Evolutionary conservation across 2,888 invertebrate species (phyloP).

Genomic region (Aquatica leii): DNA sequence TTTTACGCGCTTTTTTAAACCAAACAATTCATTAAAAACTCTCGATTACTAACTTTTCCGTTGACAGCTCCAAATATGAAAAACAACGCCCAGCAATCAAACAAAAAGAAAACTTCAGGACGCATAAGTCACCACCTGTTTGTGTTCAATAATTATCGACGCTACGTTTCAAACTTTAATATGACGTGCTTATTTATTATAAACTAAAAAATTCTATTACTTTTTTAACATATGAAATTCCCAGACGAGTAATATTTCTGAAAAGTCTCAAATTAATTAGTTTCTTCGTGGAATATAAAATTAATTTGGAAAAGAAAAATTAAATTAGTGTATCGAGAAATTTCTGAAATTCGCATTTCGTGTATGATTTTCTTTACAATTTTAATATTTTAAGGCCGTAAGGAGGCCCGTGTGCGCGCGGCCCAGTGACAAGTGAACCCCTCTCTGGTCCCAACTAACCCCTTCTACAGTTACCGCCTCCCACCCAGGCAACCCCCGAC

Average conservation of each 20-base stretch:
- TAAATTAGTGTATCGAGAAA: neutral
- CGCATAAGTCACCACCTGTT: too few species aligned
- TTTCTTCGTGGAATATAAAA: neutral
- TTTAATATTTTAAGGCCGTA: conserved; percentile 34
- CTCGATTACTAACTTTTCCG: too few species aligned
- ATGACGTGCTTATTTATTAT: too few species aligned
- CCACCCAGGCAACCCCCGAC: conserved; percentile 55
- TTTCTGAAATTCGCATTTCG: neutral
- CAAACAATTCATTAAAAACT: too few species aligned
- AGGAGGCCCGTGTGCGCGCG: conserved; percentile 40
- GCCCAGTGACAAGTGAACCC: conserved; percentile 55
- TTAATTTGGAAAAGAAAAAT: neutral
- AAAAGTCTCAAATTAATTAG: neutral
- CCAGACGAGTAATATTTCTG: neutral
- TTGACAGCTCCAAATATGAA: too few species aligned
- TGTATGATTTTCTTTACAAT: conserved; percentile 24
- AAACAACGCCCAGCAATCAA: too few species aligned
- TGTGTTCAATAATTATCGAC: too few species aligned
- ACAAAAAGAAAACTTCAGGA: too few species aligned
- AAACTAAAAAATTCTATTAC: conserved; percentile 5
- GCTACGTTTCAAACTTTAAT: too few species aligned
- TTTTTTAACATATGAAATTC: neutral
- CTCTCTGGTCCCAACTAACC: conserved; percentile 47
- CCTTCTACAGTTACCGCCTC: conserved; percentile 45
- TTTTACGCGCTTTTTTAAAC: too few species aligned